Base-by-base conservation (phyloP, 2,888 invertebrate genomes). In the Apamea monoglypha region DNA sequence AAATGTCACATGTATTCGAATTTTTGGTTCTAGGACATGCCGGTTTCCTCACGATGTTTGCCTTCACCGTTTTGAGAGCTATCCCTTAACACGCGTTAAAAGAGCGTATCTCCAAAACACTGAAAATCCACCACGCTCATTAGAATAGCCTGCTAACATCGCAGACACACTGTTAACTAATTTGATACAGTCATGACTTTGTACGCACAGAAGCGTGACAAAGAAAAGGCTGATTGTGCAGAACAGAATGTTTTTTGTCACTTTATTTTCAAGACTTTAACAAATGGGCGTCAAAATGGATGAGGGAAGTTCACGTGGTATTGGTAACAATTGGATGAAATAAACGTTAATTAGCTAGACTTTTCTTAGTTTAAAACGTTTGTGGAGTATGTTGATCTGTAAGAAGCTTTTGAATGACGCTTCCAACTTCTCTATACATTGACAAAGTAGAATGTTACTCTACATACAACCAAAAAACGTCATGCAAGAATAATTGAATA, bases 51-150 rank as follows among this genome's bases (percentile, higher is more conserved):
- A 36, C 36, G 36, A 36, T 36, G 36, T 36, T 36, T 36, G 4
- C 36, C 36, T 36, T 36, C 36, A 36, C 36, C 36, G 36, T 36
- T 36, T 36, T 36, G 36, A 36, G 36, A 36, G 25, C 75, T 84
- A 3, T 14, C 25, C 78, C 72, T 84, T 84, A 84, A 84, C n/a
- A 61, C 10, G 29, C 40, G 18, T 50, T 72, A 63, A 68, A 84
- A 77, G 1, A 78, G 61, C 83, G 14, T 84, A 78, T 67, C 74
- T 74, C 64, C 56, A 21, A 21, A 86, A 78, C 47, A 32, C 32
- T 75, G 36, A 73, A 80, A 86, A 86, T 84, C 61, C 8, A 47
- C 47, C 61, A 84, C 83, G 72, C 78, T 78, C 53, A 78, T 86
- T 86, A 84, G 32, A 53, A 16, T 21, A 64, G 50, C 74, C 18